Percentiles rank a stretch among this genome's conserved stretches.
phyloP scores from a whole-genome alignment of 2,797 vertebrate species.

The Caiman crocodilus region DNA sequence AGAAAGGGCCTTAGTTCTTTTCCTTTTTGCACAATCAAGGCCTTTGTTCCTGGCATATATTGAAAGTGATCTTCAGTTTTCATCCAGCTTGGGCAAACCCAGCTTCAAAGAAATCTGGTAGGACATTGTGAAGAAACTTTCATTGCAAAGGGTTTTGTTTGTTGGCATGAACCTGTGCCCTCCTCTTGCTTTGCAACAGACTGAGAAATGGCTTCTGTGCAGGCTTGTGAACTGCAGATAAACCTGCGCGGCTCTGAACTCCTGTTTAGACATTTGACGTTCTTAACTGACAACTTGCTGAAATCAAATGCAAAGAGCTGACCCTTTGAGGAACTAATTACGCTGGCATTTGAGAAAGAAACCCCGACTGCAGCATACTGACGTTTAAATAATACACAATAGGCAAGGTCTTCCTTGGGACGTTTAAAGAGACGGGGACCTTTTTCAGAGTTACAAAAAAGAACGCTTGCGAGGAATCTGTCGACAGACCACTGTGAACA shows the following conservation, averaged over 20 bases:
- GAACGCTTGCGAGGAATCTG: constrained; percentile 29
- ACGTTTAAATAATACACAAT: background rate
- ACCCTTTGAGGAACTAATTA: constrained; percentile 66
- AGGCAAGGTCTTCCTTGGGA: background rate
- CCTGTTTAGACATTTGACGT: background rate
- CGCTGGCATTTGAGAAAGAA: constrained; percentile 3
- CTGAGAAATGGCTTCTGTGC: constrained; percentile 37
- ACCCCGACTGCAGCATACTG: background rate
- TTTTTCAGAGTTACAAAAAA: constrained; percentile 51
- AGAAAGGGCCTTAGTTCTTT: background rate
- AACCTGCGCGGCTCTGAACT: background rate
- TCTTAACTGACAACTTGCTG: constrained; percentile 59
- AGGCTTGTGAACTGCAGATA: background rate
- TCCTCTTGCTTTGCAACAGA: constrained; percentile 3
- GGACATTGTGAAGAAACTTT: background rate
- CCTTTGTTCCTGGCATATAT: background rate
- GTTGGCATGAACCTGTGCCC: background rate
- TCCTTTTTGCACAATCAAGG: background rate
- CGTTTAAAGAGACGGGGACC: accelerated
- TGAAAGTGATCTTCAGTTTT: background rate
- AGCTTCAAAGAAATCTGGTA: constrained; percentile 1
- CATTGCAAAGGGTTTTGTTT: constrained; percentile 33
- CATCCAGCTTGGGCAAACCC: background rate
- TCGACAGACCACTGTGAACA: background rate
- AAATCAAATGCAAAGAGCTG: constrained; percentile 22